Evolutionary conservation across 2,797 vertebrate genomes (phyloP).

Genomic region (Cheirogaleus major): DNA sequence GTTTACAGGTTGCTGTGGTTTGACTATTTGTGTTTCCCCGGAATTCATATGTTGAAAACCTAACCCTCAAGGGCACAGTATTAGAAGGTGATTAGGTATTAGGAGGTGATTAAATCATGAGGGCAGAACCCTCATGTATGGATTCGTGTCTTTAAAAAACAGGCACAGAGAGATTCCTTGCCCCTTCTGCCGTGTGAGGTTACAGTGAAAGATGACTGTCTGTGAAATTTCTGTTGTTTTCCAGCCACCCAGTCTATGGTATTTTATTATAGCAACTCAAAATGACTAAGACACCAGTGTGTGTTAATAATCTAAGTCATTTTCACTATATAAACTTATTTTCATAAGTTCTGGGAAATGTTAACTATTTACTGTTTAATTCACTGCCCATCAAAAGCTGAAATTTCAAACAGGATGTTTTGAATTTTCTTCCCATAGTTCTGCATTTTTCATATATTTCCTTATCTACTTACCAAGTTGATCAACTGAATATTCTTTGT

Average conservation of each 20-base stretch:
- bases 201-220: neutral
- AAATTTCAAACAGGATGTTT: constrained; percentile 70
- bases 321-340: constrained; percentile 25
- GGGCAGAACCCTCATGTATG: neutral
- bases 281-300: neutral
- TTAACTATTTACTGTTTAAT: constrained; percentile 81
- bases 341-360: constrained; percentile 63
- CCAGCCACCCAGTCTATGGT: neutral
- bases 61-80: neutral
- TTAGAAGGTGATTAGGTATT: neutral
- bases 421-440: constrained; percentile 62
- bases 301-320: neutral
- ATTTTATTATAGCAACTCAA: neutral
- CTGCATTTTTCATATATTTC: constrained; percentile 51
- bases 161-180: neutral
- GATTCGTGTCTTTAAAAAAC: neutral
- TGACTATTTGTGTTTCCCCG: neutral
- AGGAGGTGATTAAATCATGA: neutral
- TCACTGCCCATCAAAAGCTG: constrained; percentile 73
- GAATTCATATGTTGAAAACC: neutral
- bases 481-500: constrained; percentile 50
- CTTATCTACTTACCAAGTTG: constrained; percentile 17
- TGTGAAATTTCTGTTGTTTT: neutral
- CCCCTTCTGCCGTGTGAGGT: neutral
- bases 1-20: neutral